phyloP scores from a whole-genome alignment of 2,797 vertebrate genomes.

The Sylvia borin region DNA sequence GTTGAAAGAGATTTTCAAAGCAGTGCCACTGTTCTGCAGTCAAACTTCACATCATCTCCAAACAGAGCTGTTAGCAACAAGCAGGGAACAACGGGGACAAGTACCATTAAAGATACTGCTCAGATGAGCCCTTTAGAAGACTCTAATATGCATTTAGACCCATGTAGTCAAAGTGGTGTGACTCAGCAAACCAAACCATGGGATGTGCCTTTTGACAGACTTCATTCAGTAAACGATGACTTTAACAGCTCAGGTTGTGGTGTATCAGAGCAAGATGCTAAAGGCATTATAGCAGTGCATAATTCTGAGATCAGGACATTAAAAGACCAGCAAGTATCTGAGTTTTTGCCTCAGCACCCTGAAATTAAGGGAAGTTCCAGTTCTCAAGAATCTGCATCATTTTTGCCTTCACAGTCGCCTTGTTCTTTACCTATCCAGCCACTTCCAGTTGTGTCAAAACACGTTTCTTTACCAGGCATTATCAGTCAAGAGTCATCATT shows the following conservation, averaged over 20 bases:
- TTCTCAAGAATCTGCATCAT: conserved; percentile 57
- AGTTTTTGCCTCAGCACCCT: conserved; percentile 60
- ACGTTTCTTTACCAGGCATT: conserved; percentile 46
- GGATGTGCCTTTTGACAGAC: conserved; percentile 72
- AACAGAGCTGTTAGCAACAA: conserved; percentile 63
- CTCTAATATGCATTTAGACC: conserved; percentile 45
- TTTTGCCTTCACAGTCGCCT: conserved; percentile 66
- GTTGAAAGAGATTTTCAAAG: conserved; percentile 72
- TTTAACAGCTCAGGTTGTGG: conserved; percentile 55
- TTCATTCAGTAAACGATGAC: conserved; percentile 64
- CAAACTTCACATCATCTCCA: conserved; percentile 58
- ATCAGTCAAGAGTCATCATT: conserved; percentile 60
- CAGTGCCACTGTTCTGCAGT: conserved; percentile 50
- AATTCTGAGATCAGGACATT: conserved; percentile 68
- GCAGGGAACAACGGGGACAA: conserved; percentile 57
- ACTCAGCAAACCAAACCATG: conserved; percentile 70
- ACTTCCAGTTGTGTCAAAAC: conserved; percentile 62
- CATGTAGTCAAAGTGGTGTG: conserved; percentile 54
- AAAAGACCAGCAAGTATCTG: conserved; percentile 68
- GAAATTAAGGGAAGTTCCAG: conserved; percentile 55
- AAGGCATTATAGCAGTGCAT: background rate
- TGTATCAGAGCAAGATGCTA: conserved; percentile 64
- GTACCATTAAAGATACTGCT: conserved; percentile 66
- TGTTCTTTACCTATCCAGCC: conserved; percentile 62
- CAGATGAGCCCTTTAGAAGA: conserved; percentile 55